Evolutionary conservation across 1,140 invertebrate species (phyloP).

Genomic region (Atopsyche davidsoni): DNA sequence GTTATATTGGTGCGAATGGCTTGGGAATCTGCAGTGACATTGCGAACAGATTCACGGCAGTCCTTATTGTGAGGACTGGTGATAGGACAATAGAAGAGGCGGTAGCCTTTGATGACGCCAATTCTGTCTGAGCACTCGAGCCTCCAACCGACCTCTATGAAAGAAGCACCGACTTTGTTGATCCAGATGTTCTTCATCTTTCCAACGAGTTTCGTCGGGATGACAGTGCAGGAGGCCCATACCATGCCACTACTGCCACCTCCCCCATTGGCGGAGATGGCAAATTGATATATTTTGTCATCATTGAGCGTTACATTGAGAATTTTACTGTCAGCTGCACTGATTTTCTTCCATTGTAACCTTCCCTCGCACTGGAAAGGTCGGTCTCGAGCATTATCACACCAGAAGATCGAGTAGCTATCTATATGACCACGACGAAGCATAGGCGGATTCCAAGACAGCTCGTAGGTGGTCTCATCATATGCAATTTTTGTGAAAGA

Average conservation of each 20-base stretch:
- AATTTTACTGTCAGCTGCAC: neutral
- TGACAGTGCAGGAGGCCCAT: slow-evolving; percentile 69
- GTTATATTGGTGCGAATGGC: slow-evolving; percentile 40
- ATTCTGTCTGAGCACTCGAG: slow-evolving; percentile 64
- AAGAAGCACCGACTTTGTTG: slow-evolving; percentile 50
- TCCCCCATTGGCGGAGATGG: slow-evolving; percentile 63
- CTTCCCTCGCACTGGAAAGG: slow-evolving; percentile 24
- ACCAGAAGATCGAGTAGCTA: slow-evolving; percentile 71
- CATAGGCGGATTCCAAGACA: slow-evolving; percentile 59
- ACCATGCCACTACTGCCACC: slow-evolving; percentile 65
- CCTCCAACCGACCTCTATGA: slow-evolving; percentile 61
- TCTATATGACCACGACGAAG: too few species aligned
- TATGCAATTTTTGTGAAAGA: slow-evolving; percentile 64
- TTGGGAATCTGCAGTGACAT: neutral
- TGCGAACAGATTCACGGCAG: slow-evolving; percentile 15
- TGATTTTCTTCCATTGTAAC: slow-evolving; percentile 14
- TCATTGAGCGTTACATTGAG: slow-evolving; percentile 28
- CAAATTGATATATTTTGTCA: slow-evolving; percentile 50
- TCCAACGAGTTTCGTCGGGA: slow-evolving; percentile 58
- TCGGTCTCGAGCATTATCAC: slow-evolving; percentile 36
- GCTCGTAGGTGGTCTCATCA: slow-evolving; percentile 58
- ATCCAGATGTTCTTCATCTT: slow-evolving; percentile 63
- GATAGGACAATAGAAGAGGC: slow-evolving; percentile 63
- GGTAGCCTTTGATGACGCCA: slow-evolving; percentile 58
- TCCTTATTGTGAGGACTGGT: slow-evolving; percentile 46